Base-by-base conservation (phyloP, 2,888 invertebrate species). In the Malachius bipustulatus region DNA sequence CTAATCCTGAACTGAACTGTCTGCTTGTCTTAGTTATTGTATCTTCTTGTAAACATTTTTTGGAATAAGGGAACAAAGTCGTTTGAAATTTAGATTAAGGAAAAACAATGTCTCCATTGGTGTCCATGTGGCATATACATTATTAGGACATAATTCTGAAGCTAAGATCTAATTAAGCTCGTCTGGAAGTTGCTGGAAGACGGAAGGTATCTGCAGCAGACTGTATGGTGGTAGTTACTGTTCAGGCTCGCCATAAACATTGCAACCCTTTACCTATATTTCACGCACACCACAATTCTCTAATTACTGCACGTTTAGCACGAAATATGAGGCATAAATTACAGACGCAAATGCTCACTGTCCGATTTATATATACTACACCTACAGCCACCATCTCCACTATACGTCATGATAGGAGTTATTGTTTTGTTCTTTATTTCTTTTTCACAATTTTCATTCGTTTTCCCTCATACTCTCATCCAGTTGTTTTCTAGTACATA, bases 281-380 rank as follows among this genome's bases (percentile, higher is more conserved):
- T 61, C 57, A 60, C 56, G 48, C 55, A 55, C 53, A 60, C 63
- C 62, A 55, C 63, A 60, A 59, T 62, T 60, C 62, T 61, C 61
- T 61, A 62, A 63, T 63, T 62, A 62, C 63, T 52, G 52, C 56
- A 59, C 57, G 59, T 60, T 63, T 60, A 60, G 56, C 54, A 51
- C 58, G 55, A 63, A 62, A 62, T 62, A 63, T 63, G 61, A 62
- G 57, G 52, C 60, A 62, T 63, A 61, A 60, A 62, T 62, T 59
- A 58, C 56, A 46, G 48, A 48, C 52, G 52, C 57, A 56, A 59
- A 57, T 58, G 59, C 58, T 57, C 58, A 56, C 56, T 53, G 57
- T 56, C 59, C 56, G 59, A 59, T 57, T 58, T 56, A 55, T 53
- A 19, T 19, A n/a, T 19, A 19, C 6, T 19, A 19, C n/a, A n/a